Percentiles rank a stretch among this genome's conserved stretches.
Conservation (phyloP, 1,140 invertebrate species). For the Neotoxoptera formosana region DNA sequence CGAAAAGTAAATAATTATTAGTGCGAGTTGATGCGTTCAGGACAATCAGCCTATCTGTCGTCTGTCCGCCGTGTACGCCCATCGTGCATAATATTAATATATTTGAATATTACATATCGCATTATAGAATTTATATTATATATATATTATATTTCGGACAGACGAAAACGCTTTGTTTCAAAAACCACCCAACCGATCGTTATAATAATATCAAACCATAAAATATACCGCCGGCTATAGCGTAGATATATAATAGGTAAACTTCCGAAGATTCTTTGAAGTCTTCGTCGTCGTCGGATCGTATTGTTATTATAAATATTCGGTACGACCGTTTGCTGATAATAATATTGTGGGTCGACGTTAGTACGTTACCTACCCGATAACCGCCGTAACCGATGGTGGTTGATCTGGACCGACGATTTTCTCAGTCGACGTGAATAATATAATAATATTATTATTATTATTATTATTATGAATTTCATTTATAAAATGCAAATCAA, state of each 20-base stretch:
- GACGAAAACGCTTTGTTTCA: not conserved
- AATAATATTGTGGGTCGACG: no score
- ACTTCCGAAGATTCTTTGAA: not conserved
- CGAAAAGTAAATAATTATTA: not conserved
- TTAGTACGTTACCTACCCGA: no score
- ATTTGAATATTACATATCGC: not conserved
- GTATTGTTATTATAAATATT: no score
- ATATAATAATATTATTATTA: no score
- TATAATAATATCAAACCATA: not conserved
- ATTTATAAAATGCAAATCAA: not conserved
- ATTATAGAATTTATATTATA: not conserved
- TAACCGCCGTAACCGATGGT: no score
- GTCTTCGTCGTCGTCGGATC: not conserved
- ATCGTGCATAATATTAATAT: constrained; percentile 7
- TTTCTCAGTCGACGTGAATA: not conserved
- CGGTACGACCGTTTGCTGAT: no score
- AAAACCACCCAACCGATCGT: not conserved
- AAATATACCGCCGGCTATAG: no score
- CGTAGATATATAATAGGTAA: no score
- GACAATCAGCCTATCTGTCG: not conserved
- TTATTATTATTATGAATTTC: not conserved
- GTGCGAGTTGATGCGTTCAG: not conserved
- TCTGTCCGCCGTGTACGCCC: not conserved
- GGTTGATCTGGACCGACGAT: no score
- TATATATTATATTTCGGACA: not conserved